Conservation (phyloP, 2,113 vertebrate species). For the chimpanzee (Pan troglodytes) region DNA sequence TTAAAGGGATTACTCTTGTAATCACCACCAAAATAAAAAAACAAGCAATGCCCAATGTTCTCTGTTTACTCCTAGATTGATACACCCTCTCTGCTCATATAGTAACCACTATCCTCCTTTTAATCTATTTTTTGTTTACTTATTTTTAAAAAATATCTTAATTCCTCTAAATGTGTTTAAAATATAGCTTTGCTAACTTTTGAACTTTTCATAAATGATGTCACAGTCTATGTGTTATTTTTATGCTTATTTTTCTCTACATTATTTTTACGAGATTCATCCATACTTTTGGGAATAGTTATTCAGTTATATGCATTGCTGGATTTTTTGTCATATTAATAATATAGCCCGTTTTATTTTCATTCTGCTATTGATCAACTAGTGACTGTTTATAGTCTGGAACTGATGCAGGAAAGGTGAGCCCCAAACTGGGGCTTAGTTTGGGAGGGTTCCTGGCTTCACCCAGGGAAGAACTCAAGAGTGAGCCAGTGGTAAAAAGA, state of each 20-base stretch:
- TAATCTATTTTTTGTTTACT: not conserved
- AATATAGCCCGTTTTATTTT: not conserved
- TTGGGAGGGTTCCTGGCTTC: too few species aligned
- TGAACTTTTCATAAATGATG: not conserved
- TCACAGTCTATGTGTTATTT: not conserved
- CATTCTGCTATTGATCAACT: not conserved
- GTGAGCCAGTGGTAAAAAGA: too few species aligned
- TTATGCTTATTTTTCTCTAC: not conserved
- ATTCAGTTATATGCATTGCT: not conserved
- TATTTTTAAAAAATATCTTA: not conserved
- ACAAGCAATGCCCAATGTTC: not conserved
- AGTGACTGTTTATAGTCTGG: not conserved
- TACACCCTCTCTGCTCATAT: not conserved
- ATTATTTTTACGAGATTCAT: not conserved
- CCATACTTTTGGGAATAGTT: not conserved
- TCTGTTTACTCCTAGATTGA: not conserved
- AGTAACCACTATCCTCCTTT: not conserved
- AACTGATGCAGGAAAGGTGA: too few species aligned
- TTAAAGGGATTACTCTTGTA: not conserved
- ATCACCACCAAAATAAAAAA: not conserved
- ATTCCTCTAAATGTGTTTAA: not conserved
- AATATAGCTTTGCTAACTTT: not conserved
- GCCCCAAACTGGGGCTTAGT: too few species aligned
- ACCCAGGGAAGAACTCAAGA: too few species aligned
- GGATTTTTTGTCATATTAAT: not conserved